Percentiles rank a stretch among this genome's conserved stretches.
Conservation (phyloP, 2,888 invertebrate genomes). For the Andrena camellia region DNA sequence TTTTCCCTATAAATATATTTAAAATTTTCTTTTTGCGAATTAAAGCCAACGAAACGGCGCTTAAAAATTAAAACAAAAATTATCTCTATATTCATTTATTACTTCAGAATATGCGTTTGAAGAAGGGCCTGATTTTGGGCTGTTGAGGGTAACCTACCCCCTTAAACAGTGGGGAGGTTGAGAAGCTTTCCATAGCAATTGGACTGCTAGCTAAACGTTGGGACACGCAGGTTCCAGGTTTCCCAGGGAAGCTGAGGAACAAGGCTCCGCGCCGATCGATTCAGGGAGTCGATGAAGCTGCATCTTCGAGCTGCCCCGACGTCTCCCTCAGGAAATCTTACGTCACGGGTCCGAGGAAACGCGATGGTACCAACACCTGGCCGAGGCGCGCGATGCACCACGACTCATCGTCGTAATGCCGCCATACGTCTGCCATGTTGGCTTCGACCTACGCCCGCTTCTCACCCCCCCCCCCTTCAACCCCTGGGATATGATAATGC, state of each 20-base stretch:
- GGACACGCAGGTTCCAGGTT: neutral
- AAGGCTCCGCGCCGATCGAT: neutral
- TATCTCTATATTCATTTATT: too few species aligned
- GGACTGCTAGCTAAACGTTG: neutral
- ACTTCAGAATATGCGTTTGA: too few species aligned
- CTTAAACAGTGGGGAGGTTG: too few species aligned
- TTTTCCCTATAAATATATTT: too few species aligned
- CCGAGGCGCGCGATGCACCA: slow-evolving; percentile 30
- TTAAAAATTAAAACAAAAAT: too few species aligned
- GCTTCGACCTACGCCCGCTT: slow-evolving; percentile 24
- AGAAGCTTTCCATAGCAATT: too few species aligned
- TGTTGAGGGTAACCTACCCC: too few species aligned
- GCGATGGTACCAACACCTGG: slow-evolving; percentile 37
- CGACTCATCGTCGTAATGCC: slow-evolving; percentile 63
- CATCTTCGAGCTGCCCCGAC: slow-evolving; percentile 47
- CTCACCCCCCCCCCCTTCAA: slow-evolving; percentile 51
- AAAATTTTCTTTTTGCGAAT: too few species aligned
- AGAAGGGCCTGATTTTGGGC: too few species aligned
- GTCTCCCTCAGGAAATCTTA: slow-evolving; percentile 77
- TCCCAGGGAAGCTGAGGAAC: neutral
- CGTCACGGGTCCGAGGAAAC: slow-evolving; percentile 54
- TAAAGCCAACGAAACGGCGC: too few species aligned
- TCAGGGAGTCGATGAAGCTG: slow-evolving; percentile 44
- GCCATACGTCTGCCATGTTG: slow-evolving; percentile 53
- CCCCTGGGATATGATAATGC: slow-evolving; percentile 63